Evolutionary conservation across 1,140 invertebrate genomes (phyloP), one percentile per base, ranked within the genome.

Genomic region (Cryptotermes secundus): DNA sequence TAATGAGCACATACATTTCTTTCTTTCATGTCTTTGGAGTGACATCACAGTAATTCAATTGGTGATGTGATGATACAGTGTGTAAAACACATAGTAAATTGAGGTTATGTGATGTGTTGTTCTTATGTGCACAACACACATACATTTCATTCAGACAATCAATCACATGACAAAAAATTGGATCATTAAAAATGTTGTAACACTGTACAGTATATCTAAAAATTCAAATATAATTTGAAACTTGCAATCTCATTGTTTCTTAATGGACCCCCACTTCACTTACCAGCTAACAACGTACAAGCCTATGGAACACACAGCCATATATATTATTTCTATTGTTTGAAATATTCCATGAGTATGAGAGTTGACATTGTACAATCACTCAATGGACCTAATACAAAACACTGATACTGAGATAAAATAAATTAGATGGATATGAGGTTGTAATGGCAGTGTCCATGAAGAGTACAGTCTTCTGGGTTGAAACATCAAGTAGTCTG

Each of bases 131-230:
- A n/a, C 53, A 59, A 1, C 19, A 59, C 14, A 31, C 59, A 31
- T 3, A n/a, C 59, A 72, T 72, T 72, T 31, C 59, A 72, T 72
- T 31, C 59, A 72, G 0, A 10, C 59, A 72, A 31, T 72, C 53
- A 72, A 72, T 16, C 59, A 31, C 6, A 2, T 6, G 1, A 65
- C 59, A 42, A 42, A n/a, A n/a, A 65, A 65, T 31, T n/a, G 59
- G 59, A n/a, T 26, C 2, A 2, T 59, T 59, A 19, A 59, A 59
- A 4, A 59, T 72, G 14, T 72, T 31, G n/a, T n/a, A 72, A 72
- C 59, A 72, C 59, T 72, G 59, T 72, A 72, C 59, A 72, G 59
- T n/a, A 31, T 72, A 72, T 72, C 59, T 72, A 72, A 72, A 72
- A 31, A 72, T 72, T 72, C 26, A 72, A 72, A 72, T 16, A 9